Percentiles rank a stretch among this genome's conserved stretches.
These are phyloP conservation scores for Clarias platycephalus DNA, from an alignment of 2,797 vertebrate genomes.

Conservation along the genomic window DNA sequence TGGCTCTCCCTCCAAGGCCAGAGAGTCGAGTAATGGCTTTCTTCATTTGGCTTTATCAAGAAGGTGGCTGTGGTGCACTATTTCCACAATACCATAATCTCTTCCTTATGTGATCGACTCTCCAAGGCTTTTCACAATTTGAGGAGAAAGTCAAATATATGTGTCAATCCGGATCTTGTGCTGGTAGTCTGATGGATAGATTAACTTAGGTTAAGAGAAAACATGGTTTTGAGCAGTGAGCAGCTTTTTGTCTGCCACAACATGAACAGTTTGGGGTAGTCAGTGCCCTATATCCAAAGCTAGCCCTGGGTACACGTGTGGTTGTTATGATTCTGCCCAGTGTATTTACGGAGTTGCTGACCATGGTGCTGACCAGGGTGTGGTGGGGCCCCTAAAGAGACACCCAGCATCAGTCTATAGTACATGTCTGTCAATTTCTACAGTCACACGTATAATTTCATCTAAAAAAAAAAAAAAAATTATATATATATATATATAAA, in stretches of 20 bases:
- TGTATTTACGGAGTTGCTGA: not conserved
- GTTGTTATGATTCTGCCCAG: not conserved
- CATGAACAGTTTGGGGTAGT: not conserved
- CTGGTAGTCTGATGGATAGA: not conserved
- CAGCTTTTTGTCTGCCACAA: not conserved
- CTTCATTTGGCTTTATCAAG: not conserved
- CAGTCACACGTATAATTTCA: not conserved
- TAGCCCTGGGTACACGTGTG: not conserved
- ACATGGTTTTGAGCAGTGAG: not conserved
- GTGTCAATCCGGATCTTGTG: not conserved
- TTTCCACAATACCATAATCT: not conserved
- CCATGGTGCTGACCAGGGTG: slow-evolving; percentile 3
- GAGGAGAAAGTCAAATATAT: not conserved
- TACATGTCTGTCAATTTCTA: not conserved
- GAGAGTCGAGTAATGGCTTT: not conserved
- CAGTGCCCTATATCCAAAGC: not conserved
- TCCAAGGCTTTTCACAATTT: not conserved
- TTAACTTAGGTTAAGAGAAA: not conserved
- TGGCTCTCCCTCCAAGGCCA: not conserved
- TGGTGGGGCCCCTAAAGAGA: not conserved
- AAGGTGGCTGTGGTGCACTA: not conserved
- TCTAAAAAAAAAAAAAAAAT: too few relatives aligned
- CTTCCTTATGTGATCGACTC: not conserved
- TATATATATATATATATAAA: too few relatives aligned
- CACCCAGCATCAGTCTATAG: not conserved